phyloP scores from a whole-genome alignment of 2,888 invertebrate genomes.

The Heteromyza rotundicornis region DNA sequence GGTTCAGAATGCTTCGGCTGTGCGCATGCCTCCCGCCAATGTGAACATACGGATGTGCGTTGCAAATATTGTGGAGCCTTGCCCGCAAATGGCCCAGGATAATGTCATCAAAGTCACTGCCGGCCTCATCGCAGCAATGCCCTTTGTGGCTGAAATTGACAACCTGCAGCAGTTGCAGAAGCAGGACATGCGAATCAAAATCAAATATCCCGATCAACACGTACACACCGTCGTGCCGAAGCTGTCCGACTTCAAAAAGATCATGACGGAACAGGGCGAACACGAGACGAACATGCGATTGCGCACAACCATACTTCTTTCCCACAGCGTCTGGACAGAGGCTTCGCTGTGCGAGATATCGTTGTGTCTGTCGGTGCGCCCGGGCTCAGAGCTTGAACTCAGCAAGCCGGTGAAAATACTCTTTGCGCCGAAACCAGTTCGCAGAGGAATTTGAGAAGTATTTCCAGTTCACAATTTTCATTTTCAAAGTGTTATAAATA shows the following conservation, averaged over 20 bases:
- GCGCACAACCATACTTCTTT: constrained; percentile 85
- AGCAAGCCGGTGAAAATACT: constrained; percentile 86
- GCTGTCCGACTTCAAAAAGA: constrained; percentile 75
- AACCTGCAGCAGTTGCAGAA: constrained; percentile 77
- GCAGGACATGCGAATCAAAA: constrained; percentile 78
- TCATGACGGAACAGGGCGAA: constrained; percentile 67
- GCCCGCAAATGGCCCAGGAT: constrained; percentile 77
- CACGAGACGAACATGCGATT: constrained; percentile 67
- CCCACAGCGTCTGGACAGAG: constrained; percentile 88
- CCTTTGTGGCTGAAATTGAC: constrained; percentile 84
- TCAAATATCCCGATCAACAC: constrained; percentile 91
- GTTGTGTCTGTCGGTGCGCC: constrained; percentile 77
- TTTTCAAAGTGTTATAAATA: neutral
- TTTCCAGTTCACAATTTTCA: neutral
- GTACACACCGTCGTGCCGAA: constrained; percentile 83
- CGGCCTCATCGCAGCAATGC: constrained; percentile 86
- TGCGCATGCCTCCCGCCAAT: constrained; percentile 73
- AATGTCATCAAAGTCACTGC: constrained; percentile 89
- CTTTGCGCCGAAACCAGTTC: constrained; percentile 87
- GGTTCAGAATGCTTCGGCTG: constrained; percentile 72
- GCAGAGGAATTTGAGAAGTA: constrained; percentile 71
- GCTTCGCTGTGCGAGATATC: constrained; percentile 87
- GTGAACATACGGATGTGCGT: constrained; percentile 78
- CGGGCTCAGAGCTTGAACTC: constrained; percentile 73
- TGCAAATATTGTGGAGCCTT: constrained; percentile 84